Base-by-base conservation (phyloP, 2,797 vertebrate genomes). In the Astyanax mexicanus region DNA sequence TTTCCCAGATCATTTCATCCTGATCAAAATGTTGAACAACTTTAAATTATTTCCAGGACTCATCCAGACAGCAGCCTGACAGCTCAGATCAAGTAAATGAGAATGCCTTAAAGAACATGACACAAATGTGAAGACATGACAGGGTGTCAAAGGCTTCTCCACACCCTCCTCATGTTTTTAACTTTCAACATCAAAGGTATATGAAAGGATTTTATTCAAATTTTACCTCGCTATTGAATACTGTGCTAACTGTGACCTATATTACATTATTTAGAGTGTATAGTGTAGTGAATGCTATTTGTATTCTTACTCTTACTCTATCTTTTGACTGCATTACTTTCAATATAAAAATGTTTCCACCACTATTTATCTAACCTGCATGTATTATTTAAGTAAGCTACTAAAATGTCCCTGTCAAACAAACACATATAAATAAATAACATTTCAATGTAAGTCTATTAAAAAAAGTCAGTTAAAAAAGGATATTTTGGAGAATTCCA, bases 21-120 rank as follows among this genome's bases (percentile, higher is more conserved):
- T 58, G n/a, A 49, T 67, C 25, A 49, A 49, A 49, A 49, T 51
- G 11, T 51, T 35, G 45, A n/a, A 67, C 17, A 51, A 49, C 15
- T 19, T 7, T 3, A 8, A 8, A 47, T 29, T 15, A 32, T 45
- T 35, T 19, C 19, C 65, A 47, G 29, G 51, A 67, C 21, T 23
- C n/a, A 21, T 49, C 29, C 44, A 67, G 45, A 51, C 45, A 32
- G 15, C n/a, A 3, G 25, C n/a, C 15, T 47, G 65, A 67, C 29
- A 21, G 27, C 27, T 10, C 27, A 35, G n/a, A 49, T 37, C 45
- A 37, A 21, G 35, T 12, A 51, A 42, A 66, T 32, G 17, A n/a
- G 44, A 61, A 38, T 19, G 37, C 11, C 57, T 61, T 61, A 21
- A 61, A 61, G n/a, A 44, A 29, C 27, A 66, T 66, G 42, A 47